Percentiles rank a stretch among this genome's conserved stretches.
Evolutionary conservation across 2,797 vertebrate species (phyloP).

Genomic region (Apogon talboti): DNA sequence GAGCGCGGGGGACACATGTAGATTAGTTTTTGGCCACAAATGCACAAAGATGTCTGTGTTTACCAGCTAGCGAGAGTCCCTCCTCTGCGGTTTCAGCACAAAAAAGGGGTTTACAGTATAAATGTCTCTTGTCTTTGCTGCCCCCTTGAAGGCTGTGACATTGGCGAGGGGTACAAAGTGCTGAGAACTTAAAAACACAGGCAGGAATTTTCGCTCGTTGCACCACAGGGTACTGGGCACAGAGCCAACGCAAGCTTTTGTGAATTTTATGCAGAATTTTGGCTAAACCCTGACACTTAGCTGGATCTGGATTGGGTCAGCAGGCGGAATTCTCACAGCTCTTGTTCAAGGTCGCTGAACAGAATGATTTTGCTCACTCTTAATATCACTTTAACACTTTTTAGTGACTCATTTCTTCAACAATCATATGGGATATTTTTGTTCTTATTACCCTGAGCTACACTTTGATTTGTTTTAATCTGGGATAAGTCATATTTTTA

Average conservation of each 20-base stretch:
- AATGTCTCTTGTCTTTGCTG: slow-evolving; percentile 66
- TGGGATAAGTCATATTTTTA: background rate
- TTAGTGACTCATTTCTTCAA: slow-evolving; percentile 22
- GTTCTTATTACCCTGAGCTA: slow-evolving; percentile 2
- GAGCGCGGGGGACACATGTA: slow-evolving; percentile 70
- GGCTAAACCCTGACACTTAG: slow-evolving; percentile 75
- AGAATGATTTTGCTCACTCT: slow-evolving; percentile 30
- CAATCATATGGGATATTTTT: background rate
- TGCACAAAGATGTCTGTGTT: slow-evolving; percentile 79
- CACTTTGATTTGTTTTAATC: background rate
- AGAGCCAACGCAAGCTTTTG: slow-evolving; percentile 80
- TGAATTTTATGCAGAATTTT: slow-evolving; percentile 73
- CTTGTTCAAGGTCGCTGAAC: slow-evolving; percentile 61
- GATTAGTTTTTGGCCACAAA: slow-evolving; percentile 68
- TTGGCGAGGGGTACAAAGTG: slow-evolving; percentile 75
- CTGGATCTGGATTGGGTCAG: slow-evolving; percentile 67
- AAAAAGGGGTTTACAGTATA: slow-evolving; percentile 75
- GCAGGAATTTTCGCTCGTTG: slow-evolving; percentile 74
- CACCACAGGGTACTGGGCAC: slow-evolving; percentile 72
- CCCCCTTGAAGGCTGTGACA: slow-evolving; percentile 78
- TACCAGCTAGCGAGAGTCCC: slow-evolving; percentile 64
- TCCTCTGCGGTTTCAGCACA: slow-evolving; percentile 69
- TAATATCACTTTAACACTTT: slow-evolving; percentile 20
- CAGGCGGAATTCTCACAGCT: slow-evolving; percentile 67
- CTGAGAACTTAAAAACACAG: slow-evolving; percentile 78